phyloP scores from a whole-genome alignment of 2,113 vertebrate species.

The Tetraodon nigroviridis region DNA sequence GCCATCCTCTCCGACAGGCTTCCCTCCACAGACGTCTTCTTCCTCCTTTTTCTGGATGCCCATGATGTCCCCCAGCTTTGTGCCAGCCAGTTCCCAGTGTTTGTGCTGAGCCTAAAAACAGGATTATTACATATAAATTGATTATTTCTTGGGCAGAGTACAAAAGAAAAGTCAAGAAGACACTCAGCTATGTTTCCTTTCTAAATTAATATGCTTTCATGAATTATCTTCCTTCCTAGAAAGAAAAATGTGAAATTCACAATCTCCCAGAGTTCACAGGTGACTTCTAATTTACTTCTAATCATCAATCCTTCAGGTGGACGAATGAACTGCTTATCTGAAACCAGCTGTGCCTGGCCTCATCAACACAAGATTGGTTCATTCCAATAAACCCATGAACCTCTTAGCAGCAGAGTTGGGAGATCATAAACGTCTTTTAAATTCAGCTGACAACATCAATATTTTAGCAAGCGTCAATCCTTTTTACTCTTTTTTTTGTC shows the following conservation, averaged over 20 bases:
- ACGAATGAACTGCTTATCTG: constrained; percentile 13
- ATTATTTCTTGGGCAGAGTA: background rate
- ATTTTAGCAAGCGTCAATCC: too few relatives aligned
- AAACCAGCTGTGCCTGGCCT: constrained; percentile 4
- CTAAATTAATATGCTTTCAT: too few relatives aligned
- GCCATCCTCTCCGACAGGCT: constrained; percentile 84
- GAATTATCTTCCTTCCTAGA: too few relatives aligned
- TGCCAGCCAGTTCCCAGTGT: constrained; percentile 98
- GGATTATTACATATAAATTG: background rate
- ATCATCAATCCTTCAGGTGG: background rate
- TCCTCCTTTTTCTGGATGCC: constrained; percentile 92
- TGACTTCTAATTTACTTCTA: constrained; percentile 9
- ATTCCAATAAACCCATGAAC: constrained; percentile 3
- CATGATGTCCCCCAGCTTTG: constrained; percentile 98
- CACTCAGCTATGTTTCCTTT: too few relatives aligned
- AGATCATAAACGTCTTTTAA: background rate
- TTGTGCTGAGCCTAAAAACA: constrained; percentile 91
- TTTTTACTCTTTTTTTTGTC: background rate
- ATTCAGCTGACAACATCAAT: too few relatives aligned
- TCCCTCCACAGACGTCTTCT: constrained; percentile 68
- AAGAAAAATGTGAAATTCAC: too few relatives aligned
- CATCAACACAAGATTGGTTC: background rate
- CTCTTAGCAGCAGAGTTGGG: constrained; percentile 4
- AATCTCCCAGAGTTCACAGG: background rate
- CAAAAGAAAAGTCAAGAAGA: too few relatives aligned